These are phyloP conservation scores for Eupithecia subumbrata DNA, from an alignment of 2,888 invertebrate genomes.

Conservation along the genomic window DNA sequence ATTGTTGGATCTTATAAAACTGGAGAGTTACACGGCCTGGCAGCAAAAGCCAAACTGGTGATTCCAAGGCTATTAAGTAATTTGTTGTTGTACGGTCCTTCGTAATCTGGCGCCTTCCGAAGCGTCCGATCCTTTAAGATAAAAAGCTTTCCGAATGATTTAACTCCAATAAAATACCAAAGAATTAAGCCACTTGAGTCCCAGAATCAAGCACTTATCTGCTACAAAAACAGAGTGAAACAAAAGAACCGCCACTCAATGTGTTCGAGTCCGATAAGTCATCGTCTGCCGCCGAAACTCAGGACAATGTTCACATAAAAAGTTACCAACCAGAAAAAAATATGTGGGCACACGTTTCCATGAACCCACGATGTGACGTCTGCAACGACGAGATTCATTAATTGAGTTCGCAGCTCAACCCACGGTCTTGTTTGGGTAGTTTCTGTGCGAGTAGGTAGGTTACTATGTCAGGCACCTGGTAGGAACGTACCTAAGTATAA, in stretches of 20 bases:
- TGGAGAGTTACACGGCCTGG: neutral
- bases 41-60: neutral
- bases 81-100: neutral
- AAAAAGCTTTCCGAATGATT: neutral
- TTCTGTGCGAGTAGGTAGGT: neutral
- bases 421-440: neutral
- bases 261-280: slow-evolving; percentile 61
- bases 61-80: neutral
- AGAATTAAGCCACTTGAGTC: slow-evolving; percentile 19
- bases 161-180: neutral
- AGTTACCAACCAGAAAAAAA: slow-evolving; percentile 58
- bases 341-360: slow-evolving; percentile 54
- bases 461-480: neutral
- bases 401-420: neutral
- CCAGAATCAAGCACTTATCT: slow-evolving; percentile 1
- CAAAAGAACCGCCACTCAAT: slow-evolving; percentile 59
- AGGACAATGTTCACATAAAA: slow-evolving; percentile 67
- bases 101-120: slow-evolving; percentile 1
- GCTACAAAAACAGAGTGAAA: slow-evolving; percentile 42
- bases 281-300: slow-evolving; percentile 62
- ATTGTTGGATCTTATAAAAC: neutral
- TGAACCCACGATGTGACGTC: slow-evolving; percentile 29
- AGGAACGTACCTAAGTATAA: too few species aligned
- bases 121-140: neutral
- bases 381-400: neutral